Evolutionary conservation across 2,888 invertebrate genomes (phyloP), one percentile per base, ranked within the genome.

Genomic region (Monopis laevigella): DNA sequence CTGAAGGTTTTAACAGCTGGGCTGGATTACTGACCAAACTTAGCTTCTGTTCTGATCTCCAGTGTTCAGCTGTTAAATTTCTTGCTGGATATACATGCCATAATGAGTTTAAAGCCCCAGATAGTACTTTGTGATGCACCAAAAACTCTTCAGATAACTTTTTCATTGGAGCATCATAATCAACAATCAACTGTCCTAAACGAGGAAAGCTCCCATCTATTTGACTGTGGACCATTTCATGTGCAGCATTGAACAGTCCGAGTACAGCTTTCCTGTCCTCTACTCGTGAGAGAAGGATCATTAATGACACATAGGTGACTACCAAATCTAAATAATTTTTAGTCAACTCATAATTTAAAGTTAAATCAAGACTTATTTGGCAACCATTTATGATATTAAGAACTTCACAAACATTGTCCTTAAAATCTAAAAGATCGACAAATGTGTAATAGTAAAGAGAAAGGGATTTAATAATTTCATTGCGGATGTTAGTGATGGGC

Each of bases 371-470:
- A 54, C 93, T 90, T 26, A 98, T 88, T 62, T 97, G 96, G 60
- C 95, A 96, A 1, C 96, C 94, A 78, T 98, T 96, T 89, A 99
- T 96, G 13, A 93, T 93, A 8, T 98, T 98, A 1, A 95, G 78
- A 43, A 95, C 77, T 63, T 95, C 95, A 60, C 91, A 90, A 0
- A 95, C 93, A 82, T 93, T 92, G 61, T 97, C 97, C 74, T 97
- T 98, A 59, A 99, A 95, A 65, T 99, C 98, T 42, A 99, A 81
- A 30, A 99, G 84, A 82, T 99, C 99, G 8, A 98, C 98, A 80
- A 99, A 99, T 1, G 99, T 99, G 65, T 96, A 97, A 63, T 99
- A 99, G 64, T 99, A 99, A 5, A 99, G 72, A 0, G 97, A 96
- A 2, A 99, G 78, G 0, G 96, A 95, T 64, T 98, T 98, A 48